Base-by-base conservation (phyloP, 2,888 invertebrate genomes). In the Hirtodrosophila confusa region DNA sequence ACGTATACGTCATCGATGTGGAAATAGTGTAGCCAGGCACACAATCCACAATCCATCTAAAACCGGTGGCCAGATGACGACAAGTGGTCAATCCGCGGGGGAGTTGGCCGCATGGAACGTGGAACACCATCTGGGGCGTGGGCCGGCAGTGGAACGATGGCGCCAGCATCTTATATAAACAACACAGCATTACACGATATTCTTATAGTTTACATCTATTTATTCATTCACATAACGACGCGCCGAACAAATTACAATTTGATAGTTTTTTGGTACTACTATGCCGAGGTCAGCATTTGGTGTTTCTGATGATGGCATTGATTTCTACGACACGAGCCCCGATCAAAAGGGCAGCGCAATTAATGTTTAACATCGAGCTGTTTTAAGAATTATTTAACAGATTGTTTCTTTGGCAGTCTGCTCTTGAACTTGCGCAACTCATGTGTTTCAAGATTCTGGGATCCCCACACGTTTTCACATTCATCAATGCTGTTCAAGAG, bases 401-500 rank as follows among this genome's bases (percentile, higher is more conserved):
- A 56, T 67, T 74, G 53, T 54, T 57, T 47, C 43, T 31, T 55
- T 62, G 43, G 37, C 43, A 40, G 27, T 44, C 66, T 72, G 79
- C 48, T 78, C 84, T 82, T 82, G 78, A 86, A 78, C 83, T 80
- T 79, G 68, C 86, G 74, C 74, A 85, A 82, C 70, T 40, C 27
- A 8, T 49, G 17, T 8, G 35, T n/a, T 29, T 65, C 72, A 78
- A 72, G 50, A 72, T 54, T 65, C 55, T 54, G 49, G 24, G 37
- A 5, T 4, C 10, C 23, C 12, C 58, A 56, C 41, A 67, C 49
- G 23, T 44, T 31, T 37, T 29, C 5, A 17, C 8, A 17, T 31
- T 36, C 48, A 37, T 40, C 41, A 57, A 51, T 17, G 24, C 4
- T 27, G n/a, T 45, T 11, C 48, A 33, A 33, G 7, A 48, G 58